Percentiles rank a stretch among this genome's conserved stretches.
Conservation (phyloP, 1,140 invertebrate species). For the Nixonia krombeini region DNA sequence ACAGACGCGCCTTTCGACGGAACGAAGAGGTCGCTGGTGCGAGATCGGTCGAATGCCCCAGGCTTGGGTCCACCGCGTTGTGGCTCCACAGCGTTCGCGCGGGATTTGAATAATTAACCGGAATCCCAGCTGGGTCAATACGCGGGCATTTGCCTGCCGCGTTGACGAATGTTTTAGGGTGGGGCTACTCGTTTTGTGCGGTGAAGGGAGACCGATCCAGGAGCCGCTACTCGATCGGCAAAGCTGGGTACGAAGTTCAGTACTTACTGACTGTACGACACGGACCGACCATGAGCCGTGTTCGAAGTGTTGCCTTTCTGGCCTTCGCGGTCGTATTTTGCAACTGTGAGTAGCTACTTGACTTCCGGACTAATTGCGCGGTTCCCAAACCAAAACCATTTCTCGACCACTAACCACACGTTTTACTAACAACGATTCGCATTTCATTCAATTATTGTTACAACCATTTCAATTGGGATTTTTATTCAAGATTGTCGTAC, state of each 20-base stretch:
- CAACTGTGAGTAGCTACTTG: slow-evolving; percentile 32
- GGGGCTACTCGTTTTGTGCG: slow-evolving; percentile 42
- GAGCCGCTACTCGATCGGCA: slow-evolving; percentile 22
- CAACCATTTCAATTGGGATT: too few relatives aligned
- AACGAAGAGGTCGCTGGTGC: too few relatives aligned
- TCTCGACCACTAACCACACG: not conserved
- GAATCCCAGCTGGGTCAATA: too few relatives aligned
- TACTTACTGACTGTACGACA: slow-evolving; percentile 62
- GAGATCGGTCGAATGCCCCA: too few relatives aligned
- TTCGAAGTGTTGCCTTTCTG: slow-evolving; percentile 54
- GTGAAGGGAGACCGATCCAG: slow-evolving; percentile 49
- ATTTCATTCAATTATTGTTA: too few relatives aligned
- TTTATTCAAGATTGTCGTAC: too few relatives aligned
- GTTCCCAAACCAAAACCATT: not conserved
- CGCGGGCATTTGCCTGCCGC: too few relatives aligned
- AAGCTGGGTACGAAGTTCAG: slow-evolving; percentile 58
- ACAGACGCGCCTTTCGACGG: too few relatives aligned
- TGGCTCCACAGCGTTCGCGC: too few relatives aligned
- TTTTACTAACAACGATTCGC: slow-evolving; percentile 6
- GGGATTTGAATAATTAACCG: too few relatives aligned
- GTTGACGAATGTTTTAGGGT: too few relatives aligned
- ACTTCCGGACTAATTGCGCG: slow-evolving; percentile 13
- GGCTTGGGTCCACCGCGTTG: too few relatives aligned
- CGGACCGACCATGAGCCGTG: slow-evolving; percentile 62
- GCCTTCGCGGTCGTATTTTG: slow-evolving; percentile 52